A percentile compares a stretch with the other conserved stretches of the same genome.
These are phyloP conservation scores for Ailurus styani DNA, from an alignment of 2,113 vertebrate species.

Conservation along the genomic window DNA sequence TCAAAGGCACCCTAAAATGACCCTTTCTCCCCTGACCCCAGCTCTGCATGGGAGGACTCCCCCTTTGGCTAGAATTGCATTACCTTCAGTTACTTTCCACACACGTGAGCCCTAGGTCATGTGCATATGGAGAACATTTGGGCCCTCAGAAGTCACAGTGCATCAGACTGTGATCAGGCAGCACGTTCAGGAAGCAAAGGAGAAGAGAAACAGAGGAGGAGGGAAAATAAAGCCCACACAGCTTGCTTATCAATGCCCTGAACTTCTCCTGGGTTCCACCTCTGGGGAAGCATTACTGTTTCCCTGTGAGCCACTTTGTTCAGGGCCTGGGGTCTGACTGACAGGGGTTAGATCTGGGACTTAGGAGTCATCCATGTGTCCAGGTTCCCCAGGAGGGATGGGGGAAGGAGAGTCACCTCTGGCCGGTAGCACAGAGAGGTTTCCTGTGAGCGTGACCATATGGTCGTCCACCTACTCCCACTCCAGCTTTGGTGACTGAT, in stretches of 20 bases:
- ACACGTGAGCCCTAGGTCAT: background rate
- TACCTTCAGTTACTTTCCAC: background rate
- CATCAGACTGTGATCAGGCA: background rate
- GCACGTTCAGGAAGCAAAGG: background rate
- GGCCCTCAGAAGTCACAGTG: background rate
- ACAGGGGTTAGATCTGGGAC: background rate
- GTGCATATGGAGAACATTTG: background rate
- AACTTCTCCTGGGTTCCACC: rapidly evolving
- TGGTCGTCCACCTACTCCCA: background rate
- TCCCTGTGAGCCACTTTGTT: background rate
- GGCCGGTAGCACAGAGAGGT: background rate
- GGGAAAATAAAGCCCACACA: background rate
- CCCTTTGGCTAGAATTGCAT: background rate
- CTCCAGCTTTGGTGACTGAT: background rate
- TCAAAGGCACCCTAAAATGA: background rate
- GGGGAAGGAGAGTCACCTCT: background rate
- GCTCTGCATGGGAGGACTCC: background rate
- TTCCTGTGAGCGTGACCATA: rapidly evolving
- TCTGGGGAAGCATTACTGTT: background rate
- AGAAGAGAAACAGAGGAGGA: rapidly evolving
- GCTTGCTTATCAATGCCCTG: rapidly evolving
- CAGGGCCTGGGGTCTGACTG: background rate
- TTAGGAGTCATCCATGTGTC: background rate
- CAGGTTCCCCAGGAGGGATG: no score
- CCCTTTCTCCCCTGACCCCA: background rate